Evolutionary conservation across 1,140 invertebrate species (phyloP).

Genomic region (Bombus confusus): DNA sequence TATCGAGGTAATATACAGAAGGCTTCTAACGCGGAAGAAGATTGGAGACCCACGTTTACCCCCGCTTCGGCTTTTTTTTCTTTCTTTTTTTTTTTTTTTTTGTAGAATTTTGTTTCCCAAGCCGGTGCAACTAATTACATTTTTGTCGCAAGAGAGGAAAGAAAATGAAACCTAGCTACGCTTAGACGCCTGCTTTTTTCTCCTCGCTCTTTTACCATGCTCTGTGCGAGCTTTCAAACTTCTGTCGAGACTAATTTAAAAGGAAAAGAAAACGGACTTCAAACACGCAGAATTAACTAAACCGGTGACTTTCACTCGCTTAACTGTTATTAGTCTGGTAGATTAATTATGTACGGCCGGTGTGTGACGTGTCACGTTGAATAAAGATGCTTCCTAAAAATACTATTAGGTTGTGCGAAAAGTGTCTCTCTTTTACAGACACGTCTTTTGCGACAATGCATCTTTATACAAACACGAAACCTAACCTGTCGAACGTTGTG

Average conservation of each 20-base stretch:
- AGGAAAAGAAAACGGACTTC: no score
- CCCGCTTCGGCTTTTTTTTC: conserved; percentile 12
- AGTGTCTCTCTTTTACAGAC: no score
- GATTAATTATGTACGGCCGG: conserved; percentile 3
- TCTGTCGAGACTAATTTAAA: not conserved
- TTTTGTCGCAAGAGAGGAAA: conserved; percentile 38
- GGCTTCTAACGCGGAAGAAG: conserved; percentile 27
- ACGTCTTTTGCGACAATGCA: no score
- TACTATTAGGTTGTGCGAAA: no score
- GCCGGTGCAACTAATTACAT: conserved; percentile 56
- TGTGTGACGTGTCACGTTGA: not conserved
- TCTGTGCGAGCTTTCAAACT: not conserved
- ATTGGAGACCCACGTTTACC: conserved; percentile 6
- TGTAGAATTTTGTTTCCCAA: not conserved
- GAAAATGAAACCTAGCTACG: conserved; percentile 21
- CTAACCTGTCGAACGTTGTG: no score
- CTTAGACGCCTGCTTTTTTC: not conserved
- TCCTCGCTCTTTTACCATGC: not conserved
- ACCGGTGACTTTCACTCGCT: not conserved
- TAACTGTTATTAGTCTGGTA: not conserved
- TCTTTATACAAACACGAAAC: no score
- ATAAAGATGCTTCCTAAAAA: not conserved
- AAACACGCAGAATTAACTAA: not conserved
- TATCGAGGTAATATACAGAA: conserved; percentile 44
- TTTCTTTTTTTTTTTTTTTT: conserved; percentile 16